A percentile compares a stretch with the other conserved stretches of the same genome.
phyloP scores from a whole-genome alignment of 2,113 vertebrate genomes.

The rabbit (Oryctolagus cuniculus) region mOryCun1.1 NC_091441.1:20895001-20895500 shows the following conservation, averaged over 20 bases:
- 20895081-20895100: not conserved
- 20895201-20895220: not conserved
- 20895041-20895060: not conserved
- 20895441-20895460: not conserved
- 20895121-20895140: not conserved
- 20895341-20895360: not conserved
- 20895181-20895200: not conserved
- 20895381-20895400: not conserved
- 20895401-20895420: not conserved
- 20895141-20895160: not conserved
- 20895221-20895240: not conserved
- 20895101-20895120: not conserved
- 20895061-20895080: not conserved
- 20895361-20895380: not conserved
- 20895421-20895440: not conserved
- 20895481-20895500: not conserved
- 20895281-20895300: not conserved
- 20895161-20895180: not conserved
- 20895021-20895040: not conserved
- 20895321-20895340: not conserved
- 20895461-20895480: not conserved
- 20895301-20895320: not conserved
- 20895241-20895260: not conserved
- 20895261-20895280: not conserved
- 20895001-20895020: not conserved